Percentiles rank a stretch among this genome's conserved stretches.
Evolutionary conservation across 2,797 vertebrate genomes (phyloP).

Genomic region (Myotis planiceps): DNA sequence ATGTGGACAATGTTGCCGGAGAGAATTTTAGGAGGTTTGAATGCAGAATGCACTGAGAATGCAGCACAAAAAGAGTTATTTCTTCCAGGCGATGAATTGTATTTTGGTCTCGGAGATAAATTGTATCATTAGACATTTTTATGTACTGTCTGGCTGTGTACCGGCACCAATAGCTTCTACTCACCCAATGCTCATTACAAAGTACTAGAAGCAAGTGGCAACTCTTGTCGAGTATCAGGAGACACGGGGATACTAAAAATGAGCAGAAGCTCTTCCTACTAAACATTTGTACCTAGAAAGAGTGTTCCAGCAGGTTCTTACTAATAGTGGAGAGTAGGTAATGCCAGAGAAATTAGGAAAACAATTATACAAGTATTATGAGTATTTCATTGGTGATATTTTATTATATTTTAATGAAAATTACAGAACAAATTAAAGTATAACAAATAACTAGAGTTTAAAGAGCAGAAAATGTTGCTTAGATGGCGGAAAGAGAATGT

Average conservation of each 20-base stretch:
- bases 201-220: neutral
- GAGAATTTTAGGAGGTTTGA: slow-evolving; percentile 53
- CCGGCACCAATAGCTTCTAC: slow-evolving; percentile 16
- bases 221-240: neutral
- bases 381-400: neutral
- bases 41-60: slow-evolving; percentile 29
- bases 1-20: slow-evolving; percentile 10
- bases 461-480: neutral
- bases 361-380: neutral
- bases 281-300: neutral
- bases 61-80: slow-evolving; percentile 44
- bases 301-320: neutral
- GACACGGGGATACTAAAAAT: neutral
- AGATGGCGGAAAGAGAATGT: neutral
- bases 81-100: slow-evolving; percentile 35
- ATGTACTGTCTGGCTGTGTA: slow-evolving; percentile 53
- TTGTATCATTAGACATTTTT: slow-evolving; percentile 65
- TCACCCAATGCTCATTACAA: neutral
- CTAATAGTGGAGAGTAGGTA: neutral
- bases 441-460: neutral
- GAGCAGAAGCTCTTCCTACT: neutral
- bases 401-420: neutral
- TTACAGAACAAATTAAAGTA: neutral
- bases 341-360: neutral
- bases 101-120: slow-evolving; percentile 66